phyloP scores from a whole-genome alignment of 2,888 invertebrate species.

The Pandemis heparana region DNA sequence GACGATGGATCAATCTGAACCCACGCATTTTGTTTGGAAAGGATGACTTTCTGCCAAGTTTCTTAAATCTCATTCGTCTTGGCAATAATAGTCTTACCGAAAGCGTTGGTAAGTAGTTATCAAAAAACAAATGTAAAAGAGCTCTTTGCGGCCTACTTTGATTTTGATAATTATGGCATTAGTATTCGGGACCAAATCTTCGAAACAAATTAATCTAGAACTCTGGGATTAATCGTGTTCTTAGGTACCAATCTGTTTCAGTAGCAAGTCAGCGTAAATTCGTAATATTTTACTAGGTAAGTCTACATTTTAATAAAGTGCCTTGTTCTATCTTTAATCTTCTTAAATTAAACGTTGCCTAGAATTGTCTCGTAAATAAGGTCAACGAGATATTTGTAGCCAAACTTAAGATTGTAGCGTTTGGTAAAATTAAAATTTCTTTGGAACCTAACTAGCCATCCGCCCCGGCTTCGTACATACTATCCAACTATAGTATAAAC shows the following conservation, averaged over 20 bases:
- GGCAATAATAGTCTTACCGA: too few relatives aligned
- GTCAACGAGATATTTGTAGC: not conserved
- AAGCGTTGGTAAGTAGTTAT: too few relatives aligned
- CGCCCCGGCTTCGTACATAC: too few relatives aligned
- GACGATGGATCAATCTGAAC: too few relatives aligned
- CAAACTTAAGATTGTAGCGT: not conserved
- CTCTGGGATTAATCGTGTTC: not conserved
- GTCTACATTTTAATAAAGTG: not conserved
- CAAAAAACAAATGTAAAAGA: too few relatives aligned
- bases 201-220: not conserved
- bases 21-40: too few relatives aligned
- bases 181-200: not conserved
- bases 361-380: not conserved
- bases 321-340: not conserved
- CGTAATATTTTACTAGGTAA: not conserved
- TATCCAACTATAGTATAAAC: too few relatives aligned
- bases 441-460: too few relatives aligned
- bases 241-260: not conserved
- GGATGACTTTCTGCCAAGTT: too few relatives aligned
- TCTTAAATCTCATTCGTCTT: too few relatives aligned
- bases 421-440: not conserved
- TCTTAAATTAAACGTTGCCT: slow-evolving; percentile 4
- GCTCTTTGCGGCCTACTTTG: too few relatives aligned
- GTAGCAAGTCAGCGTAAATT: not conserved
- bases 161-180: not conserved